Percentiles rank a stretch among this genome's conserved stretches.
These are phyloP conservation scores for Australoheros scitulus DNA, from an alignment of 2,113 vertebrate genomes.

Conservation along the genomic window DNA sequence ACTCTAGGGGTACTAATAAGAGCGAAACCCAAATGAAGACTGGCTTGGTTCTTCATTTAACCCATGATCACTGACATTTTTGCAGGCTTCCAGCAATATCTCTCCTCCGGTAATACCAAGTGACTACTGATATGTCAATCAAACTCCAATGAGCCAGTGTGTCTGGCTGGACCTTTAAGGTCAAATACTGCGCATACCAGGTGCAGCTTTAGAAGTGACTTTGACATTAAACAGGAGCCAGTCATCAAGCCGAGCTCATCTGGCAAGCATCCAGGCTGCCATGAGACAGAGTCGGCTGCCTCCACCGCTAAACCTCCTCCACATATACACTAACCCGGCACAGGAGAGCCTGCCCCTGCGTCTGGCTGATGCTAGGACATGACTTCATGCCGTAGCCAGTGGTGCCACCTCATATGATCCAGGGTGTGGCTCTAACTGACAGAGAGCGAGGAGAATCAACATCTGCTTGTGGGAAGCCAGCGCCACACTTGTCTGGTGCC, in stretches of 20 bases:
- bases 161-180: slow-evolving; percentile 72
- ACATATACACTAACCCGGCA: slow-evolving; percentile 44
- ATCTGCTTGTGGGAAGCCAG: slow-evolving; percentile 60
- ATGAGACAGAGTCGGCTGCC: slow-evolving; percentile 40
- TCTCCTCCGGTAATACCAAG: slow-evolving; percentile 12
- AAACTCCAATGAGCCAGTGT: slow-evolving; percentile 64
- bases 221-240: slow-evolving; percentile 76
- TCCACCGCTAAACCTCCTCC: slow-evolving; percentile 48
- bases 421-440: slow-evolving; percentile 48
- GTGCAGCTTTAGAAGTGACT: slow-evolving; percentile 71
- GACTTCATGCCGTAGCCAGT: slow-evolving; percentile 49
- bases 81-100: slow-evolving; percentile 16
- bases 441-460: slow-evolving; percentile 45
- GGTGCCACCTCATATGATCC: slow-evolving; percentile 62
- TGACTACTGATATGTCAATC: slow-evolving; percentile 61
- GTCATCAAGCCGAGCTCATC: slow-evolving; percentile 58
- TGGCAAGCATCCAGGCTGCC: slow-evolving; percentile 62
- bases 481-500: slow-evolving; percentile 52
- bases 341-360: slow-evolving; percentile 8
- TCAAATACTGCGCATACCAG: slow-evolving; percentile 73
- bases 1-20: slow-evolving; percentile 17
- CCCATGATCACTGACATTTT: not conserved
- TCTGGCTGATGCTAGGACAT: slow-evolving; percentile 52
- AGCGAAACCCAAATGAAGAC: not conserved
- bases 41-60: not conserved